Percentiles rank a stretch among this genome's conserved stretches.
phyloP scores from a whole-genome alignment of 2,888 invertebrate species.

The Trimorus sp. region DNA sequence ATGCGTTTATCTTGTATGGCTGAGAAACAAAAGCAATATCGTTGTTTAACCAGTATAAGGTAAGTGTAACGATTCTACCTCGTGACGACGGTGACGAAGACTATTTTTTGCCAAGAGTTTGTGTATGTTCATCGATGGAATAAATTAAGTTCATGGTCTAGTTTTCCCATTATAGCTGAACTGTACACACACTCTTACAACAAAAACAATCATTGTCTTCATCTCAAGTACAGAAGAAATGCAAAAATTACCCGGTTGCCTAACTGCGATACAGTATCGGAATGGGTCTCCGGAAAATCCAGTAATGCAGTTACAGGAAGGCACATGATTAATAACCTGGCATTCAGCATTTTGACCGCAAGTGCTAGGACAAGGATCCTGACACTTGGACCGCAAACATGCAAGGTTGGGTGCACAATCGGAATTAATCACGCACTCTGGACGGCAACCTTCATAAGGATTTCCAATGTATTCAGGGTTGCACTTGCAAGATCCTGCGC shows the following conservation, averaged over 20 bases:
- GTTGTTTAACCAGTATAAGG: no score
- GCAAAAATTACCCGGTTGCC: conserved; percentile 26
- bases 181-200: no score
- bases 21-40: no score
- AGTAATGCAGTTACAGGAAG: conserved; percentile 83
- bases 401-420: conserved; percentile 89
- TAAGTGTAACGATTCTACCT: no score
- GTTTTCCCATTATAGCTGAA: no score
- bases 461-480: conserved; percentile 89
- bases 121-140: no score
- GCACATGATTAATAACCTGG: conserved; percentile 87
- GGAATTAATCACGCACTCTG: conserved; percentile 89
- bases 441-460: conserved; percentile 88
- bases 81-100: no score
- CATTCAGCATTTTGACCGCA: conserved; percentile 90
- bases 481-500: conserved; percentile 89
- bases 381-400: conserved; percentile 90
- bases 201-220: no score
- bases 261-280: conserved; percentile 76
- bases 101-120: no score
- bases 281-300: conserved; percentile 81
- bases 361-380: conserved; percentile 90
- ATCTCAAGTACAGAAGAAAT: neutral
- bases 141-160: no score
- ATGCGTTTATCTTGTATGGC: no score